These are phyloP conservation scores for Coecobrya sp. DNA, from an alignment of 2,888 invertebrate species.

Conservation along the genomic window DNA sequence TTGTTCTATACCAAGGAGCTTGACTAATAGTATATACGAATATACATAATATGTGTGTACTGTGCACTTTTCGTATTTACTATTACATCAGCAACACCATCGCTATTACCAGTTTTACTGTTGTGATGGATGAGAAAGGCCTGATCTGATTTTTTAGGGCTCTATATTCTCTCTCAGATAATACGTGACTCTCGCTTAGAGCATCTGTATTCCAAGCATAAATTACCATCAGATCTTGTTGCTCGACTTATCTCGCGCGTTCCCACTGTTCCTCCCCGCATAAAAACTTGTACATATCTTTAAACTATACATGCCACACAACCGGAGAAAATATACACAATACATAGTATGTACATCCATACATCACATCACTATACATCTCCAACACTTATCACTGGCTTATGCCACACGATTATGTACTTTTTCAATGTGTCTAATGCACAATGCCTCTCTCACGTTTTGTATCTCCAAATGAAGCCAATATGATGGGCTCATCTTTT, in stretches of 20 bases:
- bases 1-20: neutral
- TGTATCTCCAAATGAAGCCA: constrained; percentile 49
- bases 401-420: neutral
- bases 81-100: constrained; percentile 45
- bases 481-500: constrained; percentile 44
- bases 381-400: constrained; percentile 44
- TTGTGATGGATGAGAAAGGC: constrained; percentile 79
- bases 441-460: constrained; percentile 61
- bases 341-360: constrained; percentile 58
- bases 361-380: neutral
- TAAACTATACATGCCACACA: constrained; percentile 2
- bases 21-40: neutral
- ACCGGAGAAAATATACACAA: neutral
- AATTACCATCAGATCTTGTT: constrained; percentile 80
- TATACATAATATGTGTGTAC: neutral
- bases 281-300: constrained; percentile 4
- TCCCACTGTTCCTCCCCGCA: constrained; percentile 40
- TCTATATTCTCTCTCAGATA: constrained; percentile 75
- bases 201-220: constrained; percentile 77
- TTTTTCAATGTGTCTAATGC: constrained; percentile 55
- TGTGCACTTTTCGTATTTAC: constrained; percentile 4
- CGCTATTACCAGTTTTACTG: constrained; percentile 71
- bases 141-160: constrained; percentile 78
- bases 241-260: constrained; percentile 71
- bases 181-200: constrained; percentile 75